phyloP scores from a whole-genome alignment of 2,888 invertebrate genomes.

The Cinara cedri region DNA sequence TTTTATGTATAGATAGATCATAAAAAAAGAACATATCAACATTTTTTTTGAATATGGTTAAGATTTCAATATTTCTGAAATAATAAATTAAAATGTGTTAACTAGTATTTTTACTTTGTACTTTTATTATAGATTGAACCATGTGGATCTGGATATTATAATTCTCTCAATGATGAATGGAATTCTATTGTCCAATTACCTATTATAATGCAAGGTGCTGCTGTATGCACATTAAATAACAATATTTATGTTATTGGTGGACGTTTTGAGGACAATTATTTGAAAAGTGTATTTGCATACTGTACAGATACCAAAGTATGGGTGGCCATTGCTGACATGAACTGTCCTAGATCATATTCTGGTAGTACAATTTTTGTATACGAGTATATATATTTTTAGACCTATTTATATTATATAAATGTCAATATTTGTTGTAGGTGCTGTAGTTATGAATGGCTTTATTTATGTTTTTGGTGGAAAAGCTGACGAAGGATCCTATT shows the following conservation, averaged over 20 bases:
- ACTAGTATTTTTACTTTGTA: no score
- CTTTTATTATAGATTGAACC: no score
- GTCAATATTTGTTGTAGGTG: neutral
- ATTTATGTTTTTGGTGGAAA: neutral
- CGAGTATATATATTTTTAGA: neutral
- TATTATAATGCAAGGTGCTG: neutral
- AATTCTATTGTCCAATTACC: no score
- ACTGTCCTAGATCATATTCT: neutral
- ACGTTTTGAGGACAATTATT: neutral
- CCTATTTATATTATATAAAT: neutral
- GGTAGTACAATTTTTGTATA: neutral
- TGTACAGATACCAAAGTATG: neutral
- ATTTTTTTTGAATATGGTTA: no score
- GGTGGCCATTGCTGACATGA: neutral
- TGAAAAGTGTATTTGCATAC: neutral
- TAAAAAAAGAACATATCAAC: no score
- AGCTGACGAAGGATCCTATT: neutral
- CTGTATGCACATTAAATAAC: neutral
- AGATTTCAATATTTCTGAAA: no score
- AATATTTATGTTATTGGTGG: conserved; percentile 6
- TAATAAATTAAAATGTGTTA: no score
- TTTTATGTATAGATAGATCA: no score
- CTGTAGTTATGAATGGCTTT: neutral
- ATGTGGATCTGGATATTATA: no score
- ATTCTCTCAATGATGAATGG: no score